Conservation (phyloP, 2,888 invertebrate genomes). For the Lampropteryx suffumata region DNA sequence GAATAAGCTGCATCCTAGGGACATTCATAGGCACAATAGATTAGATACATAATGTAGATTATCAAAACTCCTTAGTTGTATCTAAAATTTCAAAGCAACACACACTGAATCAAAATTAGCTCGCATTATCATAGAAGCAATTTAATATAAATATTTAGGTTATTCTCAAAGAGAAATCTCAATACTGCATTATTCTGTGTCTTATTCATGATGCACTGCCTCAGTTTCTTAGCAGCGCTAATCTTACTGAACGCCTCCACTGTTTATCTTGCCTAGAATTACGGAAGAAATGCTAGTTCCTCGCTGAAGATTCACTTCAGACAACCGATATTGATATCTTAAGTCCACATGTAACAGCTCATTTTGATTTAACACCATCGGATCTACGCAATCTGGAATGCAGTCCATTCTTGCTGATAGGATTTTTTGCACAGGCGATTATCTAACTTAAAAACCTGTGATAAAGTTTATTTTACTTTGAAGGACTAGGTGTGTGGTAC, state of each 20-base stretch:
- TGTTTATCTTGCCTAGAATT: slow-evolving; percentile 72
- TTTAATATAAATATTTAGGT: slow-evolving; percentile 51
- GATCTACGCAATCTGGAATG: no score
- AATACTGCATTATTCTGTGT: slow-evolving; percentile 15
- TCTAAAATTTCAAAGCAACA: no score
- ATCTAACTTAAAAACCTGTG: neutral
- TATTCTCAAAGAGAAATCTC: slow-evolving; percentile 64
- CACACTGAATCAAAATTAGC: slow-evolving; percentile 14
- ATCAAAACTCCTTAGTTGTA: slow-evolving; percentile 31
- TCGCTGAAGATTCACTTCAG: neutral
- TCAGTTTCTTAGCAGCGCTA: slow-evolving; percentile 65
- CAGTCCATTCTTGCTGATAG: no score
- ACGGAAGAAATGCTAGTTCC: no score
- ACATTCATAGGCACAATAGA: no score
- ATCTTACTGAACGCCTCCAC: slow-evolving; percentile 67
- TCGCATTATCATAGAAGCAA: slow-evolving; percentile 26
- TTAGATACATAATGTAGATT: no score
- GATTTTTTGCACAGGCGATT: neutral
- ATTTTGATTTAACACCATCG: no score
- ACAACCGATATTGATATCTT: neutral
- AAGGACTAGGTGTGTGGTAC: neutral
- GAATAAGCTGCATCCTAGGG: no score
- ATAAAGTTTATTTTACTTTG: neutral
- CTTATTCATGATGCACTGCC: slow-evolving; percentile 57
- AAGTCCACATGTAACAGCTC: no score